Evolutionary conservation across 2,888 invertebrate species (phyloP).

Genomic region (Ornithoptera priamus): DNA sequence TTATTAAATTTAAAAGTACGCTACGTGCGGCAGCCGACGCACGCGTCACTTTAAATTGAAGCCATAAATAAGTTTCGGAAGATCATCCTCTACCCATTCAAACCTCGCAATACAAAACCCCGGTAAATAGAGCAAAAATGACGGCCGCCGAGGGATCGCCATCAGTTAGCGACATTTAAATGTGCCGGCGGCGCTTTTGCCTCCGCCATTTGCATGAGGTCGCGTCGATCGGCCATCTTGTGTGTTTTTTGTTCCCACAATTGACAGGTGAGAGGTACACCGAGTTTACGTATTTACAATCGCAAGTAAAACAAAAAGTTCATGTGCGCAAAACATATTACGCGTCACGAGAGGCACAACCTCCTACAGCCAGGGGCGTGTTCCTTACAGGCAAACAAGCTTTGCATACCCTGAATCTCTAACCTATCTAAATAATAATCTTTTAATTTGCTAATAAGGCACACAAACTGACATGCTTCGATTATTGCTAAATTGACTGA

Average conservation of each 20-base stretch:
- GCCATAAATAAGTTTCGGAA: slow-evolving; percentile 21
- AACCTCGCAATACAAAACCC: slow-evolving; percentile 35
- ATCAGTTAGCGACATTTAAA: slow-evolving; percentile 71
- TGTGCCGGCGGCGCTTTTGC: slow-evolving; percentile 72
- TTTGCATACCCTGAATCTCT: too few relatives aligned
- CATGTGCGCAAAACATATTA: too few relatives aligned
- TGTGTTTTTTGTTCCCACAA: slow-evolving; percentile 57
- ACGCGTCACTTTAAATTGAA: slow-evolving; percentile 14
- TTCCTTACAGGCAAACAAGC: too few relatives aligned
- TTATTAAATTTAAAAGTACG: too few relatives aligned
- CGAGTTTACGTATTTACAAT: slow-evolving; percentile 2
- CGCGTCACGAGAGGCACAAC: too few relatives aligned
- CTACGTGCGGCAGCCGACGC: too few relatives aligned
- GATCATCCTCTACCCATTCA: slow-evolving; percentile 29
- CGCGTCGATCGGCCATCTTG: slow-evolving; percentile 70
- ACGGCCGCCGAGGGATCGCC: slow-evolving; percentile 48
- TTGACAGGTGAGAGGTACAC: slow-evolving; percentile 39
- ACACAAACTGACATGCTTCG: too few relatives aligned
- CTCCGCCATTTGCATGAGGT: slow-evolving; percentile 57
- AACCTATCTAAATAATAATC: too few relatives aligned
- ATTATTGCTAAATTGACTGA: too few relatives aligned
- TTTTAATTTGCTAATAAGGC: too few relatives aligned
- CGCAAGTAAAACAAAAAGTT: neutral
- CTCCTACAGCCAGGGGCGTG: too few relatives aligned
- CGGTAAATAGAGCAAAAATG: slow-evolving; percentile 72